phyloP scores from a whole-genome alignment of 1,140 invertebrate species.

The Drosophila watanabei region DNA sequence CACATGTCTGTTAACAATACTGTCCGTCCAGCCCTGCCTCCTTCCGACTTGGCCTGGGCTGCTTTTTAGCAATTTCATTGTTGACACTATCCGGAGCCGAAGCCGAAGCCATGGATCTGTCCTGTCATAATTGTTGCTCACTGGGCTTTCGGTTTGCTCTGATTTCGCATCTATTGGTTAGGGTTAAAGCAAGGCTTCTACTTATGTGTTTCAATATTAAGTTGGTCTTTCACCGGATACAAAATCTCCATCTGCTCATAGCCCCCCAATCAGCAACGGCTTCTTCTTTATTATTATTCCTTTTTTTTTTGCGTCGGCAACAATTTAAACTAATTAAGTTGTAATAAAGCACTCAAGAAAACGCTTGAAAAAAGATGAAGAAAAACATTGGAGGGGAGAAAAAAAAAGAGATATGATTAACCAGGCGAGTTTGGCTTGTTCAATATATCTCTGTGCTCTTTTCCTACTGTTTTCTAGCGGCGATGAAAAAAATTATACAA shows the following conservation, averaged over 20 bases:
- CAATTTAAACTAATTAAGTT: slow-evolving; percentile 84
- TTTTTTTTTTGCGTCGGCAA: slow-evolving; percentile 60
- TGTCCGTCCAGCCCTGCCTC: not conserved
- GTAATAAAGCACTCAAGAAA: slow-evolving; percentile 77
- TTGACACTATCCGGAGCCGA: slow-evolving; percentile 62
- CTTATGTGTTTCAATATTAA: not conserved
- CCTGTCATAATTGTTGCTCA: slow-evolving; percentile 80
- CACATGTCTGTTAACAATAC: slow-evolving; percentile 39
- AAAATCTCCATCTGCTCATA: not conserved
- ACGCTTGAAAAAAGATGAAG: slow-evolving; percentile 50
- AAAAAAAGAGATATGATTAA: slow-evolving; percentile 54
- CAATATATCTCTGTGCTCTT: slow-evolving; percentile 43
- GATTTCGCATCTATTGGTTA: slow-evolving; percentile 32
- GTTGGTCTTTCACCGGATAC: slow-evolving; percentile 63
- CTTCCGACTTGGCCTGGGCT: slow-evolving; percentile 12
- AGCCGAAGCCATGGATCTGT: slow-evolving; percentile 54
- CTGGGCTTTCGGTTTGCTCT: slow-evolving; percentile 33
- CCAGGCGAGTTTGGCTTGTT: slow-evolving; percentile 41
- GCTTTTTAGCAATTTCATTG: slow-evolving; percentile 77
- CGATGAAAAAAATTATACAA: slow-evolving; percentile 42
- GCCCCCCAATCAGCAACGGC: slow-evolving; percentile 31
- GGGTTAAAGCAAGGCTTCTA: not conserved
- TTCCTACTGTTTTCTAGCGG: slow-evolving; percentile 59
- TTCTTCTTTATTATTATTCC: slow-evolving; percentile 29
- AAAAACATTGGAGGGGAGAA: slow-evolving; percentile 27